Percentiles rank a stretch among this genome's conserved stretches.
These are phyloP conservation scores for Pollicipes pollicipes DNA, from an alignment of 1,140 invertebrate genomes.

Conservation along the genomic window DNA sequence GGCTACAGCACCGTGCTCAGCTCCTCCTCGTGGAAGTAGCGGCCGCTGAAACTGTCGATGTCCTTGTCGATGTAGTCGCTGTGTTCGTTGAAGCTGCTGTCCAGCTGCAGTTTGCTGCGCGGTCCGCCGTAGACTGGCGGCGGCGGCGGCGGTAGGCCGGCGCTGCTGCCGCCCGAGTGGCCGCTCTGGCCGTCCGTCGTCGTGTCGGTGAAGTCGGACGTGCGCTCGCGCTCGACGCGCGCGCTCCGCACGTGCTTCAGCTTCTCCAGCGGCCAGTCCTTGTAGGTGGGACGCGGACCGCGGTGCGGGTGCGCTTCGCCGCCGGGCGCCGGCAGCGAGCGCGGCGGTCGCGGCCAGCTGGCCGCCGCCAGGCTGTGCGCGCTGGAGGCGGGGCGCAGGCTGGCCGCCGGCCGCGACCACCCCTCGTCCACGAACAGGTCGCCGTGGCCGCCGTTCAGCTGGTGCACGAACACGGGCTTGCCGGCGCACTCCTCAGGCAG, in stretches of 20 bases:
- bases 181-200: neutral
- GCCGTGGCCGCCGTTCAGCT: neutral
- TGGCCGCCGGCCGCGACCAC: neutral
- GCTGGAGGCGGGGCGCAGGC: neutral
- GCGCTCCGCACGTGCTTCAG: neutral
- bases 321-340: neutral
- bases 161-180: neutral
- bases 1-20: neutral
- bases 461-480: neutral
- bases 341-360: neutral
- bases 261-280: neutral
- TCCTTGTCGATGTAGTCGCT: neutral
- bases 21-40: neutral
- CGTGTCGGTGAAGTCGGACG: neutral
- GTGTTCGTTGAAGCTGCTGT: neutral
- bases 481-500: neutral
- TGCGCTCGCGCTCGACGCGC: neutral
- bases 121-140: neutral
- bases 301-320: neutral
- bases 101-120: neutral
- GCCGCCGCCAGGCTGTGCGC: neutral
- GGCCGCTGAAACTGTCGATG: neutral
- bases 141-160: neutral
- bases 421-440: neutral
- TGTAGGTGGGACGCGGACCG: neutral